A percentile compares a stretch with the other conserved stretches of the same genome.
phyloP scores from a whole-genome alignment of 2,888 invertebrate species.

The Eulithis prunata region DNA sequence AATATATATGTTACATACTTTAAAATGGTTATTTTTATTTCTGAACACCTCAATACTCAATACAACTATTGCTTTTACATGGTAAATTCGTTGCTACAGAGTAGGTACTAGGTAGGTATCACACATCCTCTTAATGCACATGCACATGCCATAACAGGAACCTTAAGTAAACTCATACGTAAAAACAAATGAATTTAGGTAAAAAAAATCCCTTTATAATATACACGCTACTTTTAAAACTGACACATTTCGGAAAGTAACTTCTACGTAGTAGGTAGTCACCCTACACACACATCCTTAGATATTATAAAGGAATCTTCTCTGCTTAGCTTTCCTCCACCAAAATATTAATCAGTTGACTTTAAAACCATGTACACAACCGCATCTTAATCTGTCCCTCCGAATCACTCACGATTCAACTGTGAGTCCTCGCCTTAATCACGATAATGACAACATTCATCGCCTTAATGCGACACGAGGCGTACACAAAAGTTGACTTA shows the following conservation, averaged over 20 bases:
- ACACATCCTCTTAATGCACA: too few species aligned
- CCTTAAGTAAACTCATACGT: too few species aligned
- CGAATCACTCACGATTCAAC: conserved; percentile 78
- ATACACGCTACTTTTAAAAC: too few species aligned
- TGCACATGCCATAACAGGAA: too few species aligned
- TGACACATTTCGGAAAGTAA: too few species aligned
- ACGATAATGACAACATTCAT: conserved; percentile 78
- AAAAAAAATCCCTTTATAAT: too few species aligned
- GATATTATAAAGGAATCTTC: conserved; percentile 23
- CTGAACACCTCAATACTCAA: conserved; percentile 13
- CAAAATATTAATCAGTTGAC: conserved; percentile 42
- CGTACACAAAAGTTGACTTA: conserved; percentile 22
- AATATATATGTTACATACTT: conserved; percentile 93
- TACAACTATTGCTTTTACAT: too few species aligned
- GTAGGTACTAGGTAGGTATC: too few species aligned
- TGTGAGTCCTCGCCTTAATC: conserved; percentile 73
- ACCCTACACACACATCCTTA: not conserved
- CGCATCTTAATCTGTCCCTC: conserved; percentile 59
- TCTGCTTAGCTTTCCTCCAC: conserved; percentile 23
- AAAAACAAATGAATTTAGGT: too few species aligned
- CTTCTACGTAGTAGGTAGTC: too few species aligned
- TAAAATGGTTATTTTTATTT: conserved; percentile 76
- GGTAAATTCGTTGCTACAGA: too few species aligned
- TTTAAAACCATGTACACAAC: conserved; percentile 45
- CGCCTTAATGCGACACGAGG: conserved; percentile 58